Evolutionary conservation across 2,888 invertebrate genomes (phyloP).

Genomic region (Camponotus fellah): DNA sequence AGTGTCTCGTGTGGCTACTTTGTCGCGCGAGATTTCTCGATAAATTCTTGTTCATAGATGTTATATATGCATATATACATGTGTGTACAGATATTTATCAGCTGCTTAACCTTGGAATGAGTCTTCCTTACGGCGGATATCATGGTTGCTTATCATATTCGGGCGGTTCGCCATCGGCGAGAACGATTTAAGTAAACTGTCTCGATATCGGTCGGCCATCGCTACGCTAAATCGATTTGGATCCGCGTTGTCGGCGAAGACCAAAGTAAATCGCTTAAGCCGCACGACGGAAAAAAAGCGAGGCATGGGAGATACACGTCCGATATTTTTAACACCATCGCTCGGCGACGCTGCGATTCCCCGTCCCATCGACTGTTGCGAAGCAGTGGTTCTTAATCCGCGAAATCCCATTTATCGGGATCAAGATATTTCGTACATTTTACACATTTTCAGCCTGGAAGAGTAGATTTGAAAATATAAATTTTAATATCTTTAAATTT

Average conservation of each 20-base stretch:
- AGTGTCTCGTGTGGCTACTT: constrained; percentile 34
- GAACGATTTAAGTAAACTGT: constrained; percentile 49
- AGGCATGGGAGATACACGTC: constrained; percentile 39
- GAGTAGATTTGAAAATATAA: background rate
- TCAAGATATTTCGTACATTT: background rate
- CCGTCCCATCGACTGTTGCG: constrained; percentile 6
- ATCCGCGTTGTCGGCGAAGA: constrained; percentile 51
- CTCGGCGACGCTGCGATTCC: constrained; percentile 5
- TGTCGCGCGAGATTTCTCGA: constrained; percentile 46
- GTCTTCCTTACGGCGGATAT: constrained; percentile 20
- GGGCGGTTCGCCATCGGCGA: constrained; percentile 36
- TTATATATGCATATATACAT: constrained; percentile 24
- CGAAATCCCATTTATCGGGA: background rate
- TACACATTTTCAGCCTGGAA: background rate
- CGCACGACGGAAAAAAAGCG: constrained; percentile 30
- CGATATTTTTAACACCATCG: constrained; percentile 40
- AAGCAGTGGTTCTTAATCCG: constrained; percentile 39
- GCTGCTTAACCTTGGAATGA: constrained; percentile 38
- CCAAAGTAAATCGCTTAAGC: constrained; percentile 54
- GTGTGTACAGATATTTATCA: constrained; percentile 43
- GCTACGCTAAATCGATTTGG: constrained; percentile 51
- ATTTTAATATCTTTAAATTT: too few relatives aligned
- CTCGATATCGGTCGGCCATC: constrained; percentile 47
- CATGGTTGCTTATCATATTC: constrained; percentile 48
- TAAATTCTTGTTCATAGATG: constrained; percentile 32